These are phyloP conservation scores for Amblyornis subalaris DNA, from an alignment of 2,113 vertebrate species.

Conservation along the genomic window DNA sequence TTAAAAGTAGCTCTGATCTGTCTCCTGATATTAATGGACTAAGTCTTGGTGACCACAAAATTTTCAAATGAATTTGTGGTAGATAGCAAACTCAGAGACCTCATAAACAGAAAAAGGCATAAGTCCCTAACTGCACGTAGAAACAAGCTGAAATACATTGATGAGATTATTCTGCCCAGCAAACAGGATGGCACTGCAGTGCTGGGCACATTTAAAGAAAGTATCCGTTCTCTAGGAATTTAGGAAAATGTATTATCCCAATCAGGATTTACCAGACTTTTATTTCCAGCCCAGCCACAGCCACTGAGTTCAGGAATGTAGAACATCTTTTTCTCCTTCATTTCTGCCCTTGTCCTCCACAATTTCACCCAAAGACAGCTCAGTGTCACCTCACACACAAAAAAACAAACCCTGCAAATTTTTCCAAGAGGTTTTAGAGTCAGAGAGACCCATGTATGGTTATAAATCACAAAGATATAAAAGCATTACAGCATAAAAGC, in stretches of 20 bases:
- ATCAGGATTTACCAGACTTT: background rate
- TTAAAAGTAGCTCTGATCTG: background rate
- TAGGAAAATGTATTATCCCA: background rate
- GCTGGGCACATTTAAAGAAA: background rate
- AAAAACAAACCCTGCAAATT: background rate
- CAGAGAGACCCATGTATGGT: rapidly evolving
- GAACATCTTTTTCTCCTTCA: background rate
- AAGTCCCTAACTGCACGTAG: background rate
- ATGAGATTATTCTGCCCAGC: background rate
- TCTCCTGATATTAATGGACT: background rate
- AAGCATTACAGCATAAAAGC: background rate
- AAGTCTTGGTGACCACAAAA: background rate
- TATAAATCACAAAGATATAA: background rate
- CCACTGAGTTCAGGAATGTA: background rate
- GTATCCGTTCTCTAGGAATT: background rate
- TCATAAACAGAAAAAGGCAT: background rate
- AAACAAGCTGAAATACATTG: background rate
- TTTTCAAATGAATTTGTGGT: background rate
- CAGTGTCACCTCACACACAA: background rate
- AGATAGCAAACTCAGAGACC: background rate
- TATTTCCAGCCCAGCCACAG: background rate
- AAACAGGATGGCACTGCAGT: background rate
- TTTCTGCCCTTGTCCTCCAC: background rate
- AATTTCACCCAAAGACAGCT: background rate
- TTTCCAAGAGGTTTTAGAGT: background rate